Evolutionary conservation across 2,888 invertebrate genomes (phyloP).

Genomic region (Ophioninae sp.): DNA sequence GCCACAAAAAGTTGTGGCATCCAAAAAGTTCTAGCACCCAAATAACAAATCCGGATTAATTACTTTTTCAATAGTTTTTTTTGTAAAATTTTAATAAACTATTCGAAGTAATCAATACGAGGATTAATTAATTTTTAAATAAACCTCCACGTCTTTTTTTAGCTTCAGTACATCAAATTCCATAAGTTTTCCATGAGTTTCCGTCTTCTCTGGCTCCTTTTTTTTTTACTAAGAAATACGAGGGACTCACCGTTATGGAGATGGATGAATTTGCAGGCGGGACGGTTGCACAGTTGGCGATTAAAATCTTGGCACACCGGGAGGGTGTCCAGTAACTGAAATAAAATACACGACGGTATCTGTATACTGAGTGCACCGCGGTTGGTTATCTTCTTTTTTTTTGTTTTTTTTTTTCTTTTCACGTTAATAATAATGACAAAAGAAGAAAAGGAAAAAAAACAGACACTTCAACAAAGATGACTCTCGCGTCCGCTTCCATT

Average conservation of each 20-base stretch:
- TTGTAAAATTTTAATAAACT: too few species aligned
- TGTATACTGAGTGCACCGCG: constrained; percentile 68
- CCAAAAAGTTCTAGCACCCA: neutral
- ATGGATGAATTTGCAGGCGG: constrained; percentile 99
- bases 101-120: too few species aligned
- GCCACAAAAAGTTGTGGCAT: neutral
- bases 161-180: neutral
- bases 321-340: constrained; percentile 99
- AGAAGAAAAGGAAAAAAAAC: constrained; percentile 61
- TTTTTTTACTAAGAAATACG: neutral
- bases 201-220: neutral
- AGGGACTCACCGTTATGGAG: constrained; percentile 94
- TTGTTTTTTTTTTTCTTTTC: neutral
- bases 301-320: constrained; percentile 99
- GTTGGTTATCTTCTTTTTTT: constrained; percentile 21
- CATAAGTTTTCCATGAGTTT: constrained; percentile 87
- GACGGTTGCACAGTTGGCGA: constrained; percentile 97
- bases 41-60: too few species aligned
- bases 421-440: constrained; percentile 42
- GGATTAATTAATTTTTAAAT: too few species aligned
- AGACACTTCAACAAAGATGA: constrained; percentile 63
- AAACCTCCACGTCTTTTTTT: neutral
- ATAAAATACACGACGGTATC: constrained; percentile 80
- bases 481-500: constrained; percentile 55
- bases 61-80: too few species aligned